These are phyloP conservation scores for Furcifer pardalis DNA, from an alignment of 2,797 vertebrate species.

Conservation along the genomic window DNA sequence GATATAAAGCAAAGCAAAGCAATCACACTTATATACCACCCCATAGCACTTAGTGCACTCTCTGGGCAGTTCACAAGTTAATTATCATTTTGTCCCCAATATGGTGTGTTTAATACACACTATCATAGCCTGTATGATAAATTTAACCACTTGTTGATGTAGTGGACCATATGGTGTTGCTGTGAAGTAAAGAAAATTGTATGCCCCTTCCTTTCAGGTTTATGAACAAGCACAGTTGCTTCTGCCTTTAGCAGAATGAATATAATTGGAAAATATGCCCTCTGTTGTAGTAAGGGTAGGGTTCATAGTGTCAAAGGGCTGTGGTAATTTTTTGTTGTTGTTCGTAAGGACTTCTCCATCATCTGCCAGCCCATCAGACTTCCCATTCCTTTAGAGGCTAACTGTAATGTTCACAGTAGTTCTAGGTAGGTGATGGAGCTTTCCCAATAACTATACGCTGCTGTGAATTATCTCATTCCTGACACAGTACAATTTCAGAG, in stretches of 20 bases:
- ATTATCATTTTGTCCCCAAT: no score
- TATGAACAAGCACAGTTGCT: background rate
- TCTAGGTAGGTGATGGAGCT: background rate
- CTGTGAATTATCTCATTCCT: background rate
- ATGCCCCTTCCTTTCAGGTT: background rate
- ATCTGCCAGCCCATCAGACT: background rate
- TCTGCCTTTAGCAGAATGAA: background rate
- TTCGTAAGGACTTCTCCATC: background rate
- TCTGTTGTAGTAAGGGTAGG: background rate
- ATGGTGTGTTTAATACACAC: no score
- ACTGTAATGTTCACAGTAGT: background rate
- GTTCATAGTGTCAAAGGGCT: no score
- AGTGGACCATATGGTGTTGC: background rate
- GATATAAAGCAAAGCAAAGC: no score
- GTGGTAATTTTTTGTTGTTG: no score
- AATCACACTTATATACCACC: no score
- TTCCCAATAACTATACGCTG: background rate
- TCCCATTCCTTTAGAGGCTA: background rate
- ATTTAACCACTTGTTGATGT: background rate
- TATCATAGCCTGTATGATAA: no score
- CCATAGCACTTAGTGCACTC: no score
- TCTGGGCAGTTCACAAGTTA: no score
- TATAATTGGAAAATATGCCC: background rate
- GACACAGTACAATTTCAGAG: background rate
- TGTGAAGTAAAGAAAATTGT: background rate